Evolutionary conservation across 1,140 invertebrate species (phyloP).

Genomic region (Berghia stephanieae): DNA sequence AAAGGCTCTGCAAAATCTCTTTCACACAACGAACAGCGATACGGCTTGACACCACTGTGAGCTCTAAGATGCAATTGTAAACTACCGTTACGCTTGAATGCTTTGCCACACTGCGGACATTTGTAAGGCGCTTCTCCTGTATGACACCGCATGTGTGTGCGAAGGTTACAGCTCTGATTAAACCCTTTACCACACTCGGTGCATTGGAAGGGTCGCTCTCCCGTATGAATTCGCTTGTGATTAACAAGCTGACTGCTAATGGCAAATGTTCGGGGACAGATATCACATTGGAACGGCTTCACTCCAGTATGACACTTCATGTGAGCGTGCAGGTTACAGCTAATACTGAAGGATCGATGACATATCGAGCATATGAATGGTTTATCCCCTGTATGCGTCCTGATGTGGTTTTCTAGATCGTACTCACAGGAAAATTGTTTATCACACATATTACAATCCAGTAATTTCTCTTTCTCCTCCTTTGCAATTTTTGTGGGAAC

Average conservation of each 20-base stretch:
- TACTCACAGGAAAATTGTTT: too few relatives aligned
- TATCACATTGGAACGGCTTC: conserved; percentile 29
- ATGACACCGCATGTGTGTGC: conserved; percentile 84
- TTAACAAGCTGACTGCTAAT: conserved; percentile 19
- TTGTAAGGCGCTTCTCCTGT: conserved; percentile 95
- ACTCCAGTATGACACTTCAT: too few relatives aligned
- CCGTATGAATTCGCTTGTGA: conserved; percentile 38
- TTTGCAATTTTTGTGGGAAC: too few relatives aligned
- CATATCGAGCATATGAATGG: too few relatives aligned
- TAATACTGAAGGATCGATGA: too few relatives aligned
- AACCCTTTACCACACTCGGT: conserved; percentile 48
- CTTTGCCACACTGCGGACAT: not conserved
- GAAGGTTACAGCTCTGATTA: conserved; percentile 49
- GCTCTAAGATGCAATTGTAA: not conserved
- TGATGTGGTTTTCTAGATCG: too few relatives aligned
- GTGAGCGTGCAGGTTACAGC: too few relatives aligned
- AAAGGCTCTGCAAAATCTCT: not conserved
- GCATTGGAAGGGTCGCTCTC: conserved; percentile 49
- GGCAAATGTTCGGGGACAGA: conserved; percentile 27
- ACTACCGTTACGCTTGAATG: not conserved
- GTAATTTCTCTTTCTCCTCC: too few relatives aligned
- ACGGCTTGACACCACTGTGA: not conserved
- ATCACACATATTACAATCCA: too few relatives aligned
- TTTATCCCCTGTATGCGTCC: too few relatives aligned
- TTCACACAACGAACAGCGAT: not conserved